phyloP scores from a whole-genome alignment of 1,140 invertebrate species.

The Proctacanthus coquilletti region DNA sequence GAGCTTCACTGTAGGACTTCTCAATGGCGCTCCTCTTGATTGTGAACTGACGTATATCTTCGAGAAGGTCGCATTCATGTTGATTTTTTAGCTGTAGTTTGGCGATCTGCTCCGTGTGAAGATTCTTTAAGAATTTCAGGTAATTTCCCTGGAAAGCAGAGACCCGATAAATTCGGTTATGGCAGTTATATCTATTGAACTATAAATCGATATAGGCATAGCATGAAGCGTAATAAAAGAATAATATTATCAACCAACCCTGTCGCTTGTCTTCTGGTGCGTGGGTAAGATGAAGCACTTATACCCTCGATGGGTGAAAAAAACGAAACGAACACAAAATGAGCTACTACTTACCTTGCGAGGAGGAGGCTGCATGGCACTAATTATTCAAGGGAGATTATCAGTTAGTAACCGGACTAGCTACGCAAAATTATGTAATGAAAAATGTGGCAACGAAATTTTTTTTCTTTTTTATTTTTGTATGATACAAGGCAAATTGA shows the following conservation, averaged over 20 bases:
- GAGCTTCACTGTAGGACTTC: slow-evolving; percentile 85
- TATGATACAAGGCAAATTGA: background rate
- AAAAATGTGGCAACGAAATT: too few species aligned
- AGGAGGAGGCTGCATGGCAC: slow-evolving; percentile 49
- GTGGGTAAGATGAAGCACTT: background rate
- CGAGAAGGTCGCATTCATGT: slow-evolving; percentile 86
- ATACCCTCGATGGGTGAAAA: background rate
- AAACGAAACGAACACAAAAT: slow-evolving; percentile 2
- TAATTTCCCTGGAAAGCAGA: slow-evolving; percentile 55
- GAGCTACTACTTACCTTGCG: slow-evolving; percentile 44
- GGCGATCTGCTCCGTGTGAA: slow-evolving; percentile 81
- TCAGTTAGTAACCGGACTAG: background rate
- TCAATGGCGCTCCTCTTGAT: slow-evolving; percentile 84
- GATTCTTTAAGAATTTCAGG: slow-evolving; percentile 76
- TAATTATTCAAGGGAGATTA: background rate
- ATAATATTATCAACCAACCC: too few species aligned
- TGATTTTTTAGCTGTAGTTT: slow-evolving; percentile 89
- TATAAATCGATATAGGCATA: slow-evolving; percentile 3
- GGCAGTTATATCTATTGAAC: background rate
- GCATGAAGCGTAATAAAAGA: slow-evolving; percentile 3
- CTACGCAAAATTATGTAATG: background rate
- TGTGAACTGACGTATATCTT: slow-evolving; percentile 84
- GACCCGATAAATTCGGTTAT: background rate
- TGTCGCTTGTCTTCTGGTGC: slow-evolving; percentile 4
- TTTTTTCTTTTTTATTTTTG: too few species aligned